phyloP scores from a whole-genome alignment of 2,113 vertebrate genomes.

The Crotophaga sulcirostris region DNA sequence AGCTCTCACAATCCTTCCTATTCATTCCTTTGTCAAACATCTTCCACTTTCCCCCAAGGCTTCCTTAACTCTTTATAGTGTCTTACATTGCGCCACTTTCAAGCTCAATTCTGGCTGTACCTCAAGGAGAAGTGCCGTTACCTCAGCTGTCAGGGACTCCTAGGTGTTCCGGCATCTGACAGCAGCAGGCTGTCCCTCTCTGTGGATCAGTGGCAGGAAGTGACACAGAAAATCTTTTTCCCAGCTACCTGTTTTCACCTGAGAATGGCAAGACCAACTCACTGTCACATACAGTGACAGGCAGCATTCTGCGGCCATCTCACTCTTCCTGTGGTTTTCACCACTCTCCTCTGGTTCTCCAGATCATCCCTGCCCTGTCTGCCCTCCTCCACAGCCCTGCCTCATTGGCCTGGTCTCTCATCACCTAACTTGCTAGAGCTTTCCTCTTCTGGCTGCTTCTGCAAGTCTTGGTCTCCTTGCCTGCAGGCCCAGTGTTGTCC shows the following conservation, averaged over 20 bases:
- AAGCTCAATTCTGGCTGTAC: not conserved
- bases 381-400: not conserved
- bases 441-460: not conserved
- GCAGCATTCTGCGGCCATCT: not conserved
- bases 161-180: not conserved
- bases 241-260: not conserved
- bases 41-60: too few relatives aligned
- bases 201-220: not conserved
- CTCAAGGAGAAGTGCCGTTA: not conserved
- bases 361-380: not conserved
- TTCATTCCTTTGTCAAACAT: not conserved
- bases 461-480: not conserved
- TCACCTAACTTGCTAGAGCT: not conserved
- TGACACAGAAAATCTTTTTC: not conserved
- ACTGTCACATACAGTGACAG: accelerated
- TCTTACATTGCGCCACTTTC: not conserved
- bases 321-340: not conserved
- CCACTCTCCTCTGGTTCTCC: not conserved
- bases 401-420: not conserved
- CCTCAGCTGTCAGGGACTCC: not conserved
- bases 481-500: not conserved
- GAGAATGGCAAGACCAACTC: not conserved
- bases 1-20: not conserved
- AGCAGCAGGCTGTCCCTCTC: not conserved
- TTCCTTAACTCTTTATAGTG: not conserved